Percentiles rank a stretch among this genome's conserved stretches.
Evolutionary conservation across 2,888 invertebrate genomes (phyloP).

Genomic region (Sisyra terminalis): DNA sequence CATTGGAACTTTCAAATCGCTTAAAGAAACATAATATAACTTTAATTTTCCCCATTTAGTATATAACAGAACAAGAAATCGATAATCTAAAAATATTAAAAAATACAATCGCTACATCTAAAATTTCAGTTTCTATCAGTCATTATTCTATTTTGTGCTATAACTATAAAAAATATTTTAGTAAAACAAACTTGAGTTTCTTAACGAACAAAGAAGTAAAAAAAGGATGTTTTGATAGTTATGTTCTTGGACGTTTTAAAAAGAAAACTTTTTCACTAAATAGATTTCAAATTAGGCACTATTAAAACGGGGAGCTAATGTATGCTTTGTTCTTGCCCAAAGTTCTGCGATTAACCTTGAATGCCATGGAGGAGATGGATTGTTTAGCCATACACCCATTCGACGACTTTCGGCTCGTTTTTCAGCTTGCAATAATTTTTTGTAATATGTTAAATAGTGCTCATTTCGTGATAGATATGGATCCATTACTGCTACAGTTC

Average conservation of each 20-base stretch:
- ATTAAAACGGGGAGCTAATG: slow-evolving; percentile 1
- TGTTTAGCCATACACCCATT: slow-evolving; percentile 30
- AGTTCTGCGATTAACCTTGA: slow-evolving; percentile 8
- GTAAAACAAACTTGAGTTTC: too few relatives aligned
- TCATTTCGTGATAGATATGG: slow-evolving; percentile 31
- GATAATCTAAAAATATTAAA: too few relatives aligned
- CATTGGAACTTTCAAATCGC: too few relatives aligned
- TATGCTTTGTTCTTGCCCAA: slow-evolving; percentile 6
- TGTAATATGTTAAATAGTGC: slow-evolving; percentile 24
- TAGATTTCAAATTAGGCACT: slow-evolving; percentile 22
- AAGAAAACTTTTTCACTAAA: too few relatives aligned
- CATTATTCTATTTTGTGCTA: neutral
- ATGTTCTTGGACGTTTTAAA: neutral
- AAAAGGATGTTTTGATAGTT: neutral
- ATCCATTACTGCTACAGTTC: slow-evolving; percentile 57
- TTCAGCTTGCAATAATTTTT: slow-evolving; percentile 27
- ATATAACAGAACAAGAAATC: too few relatives aligned
- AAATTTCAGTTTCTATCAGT: too few relatives aligned
- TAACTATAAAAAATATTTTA: too few relatives aligned
- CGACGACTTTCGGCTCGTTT: slow-evolving; percentile 27
- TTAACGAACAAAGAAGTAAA: neutral
- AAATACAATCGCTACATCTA: too few relatives aligned
- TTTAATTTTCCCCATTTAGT: too few relatives aligned
- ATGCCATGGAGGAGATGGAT: slow-evolving; percentile 8
- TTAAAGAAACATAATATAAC: too few relatives aligned